phyloP scores from a whole-genome alignment of 1,140 invertebrate species.

The Drosophila navojoa region DNA sequence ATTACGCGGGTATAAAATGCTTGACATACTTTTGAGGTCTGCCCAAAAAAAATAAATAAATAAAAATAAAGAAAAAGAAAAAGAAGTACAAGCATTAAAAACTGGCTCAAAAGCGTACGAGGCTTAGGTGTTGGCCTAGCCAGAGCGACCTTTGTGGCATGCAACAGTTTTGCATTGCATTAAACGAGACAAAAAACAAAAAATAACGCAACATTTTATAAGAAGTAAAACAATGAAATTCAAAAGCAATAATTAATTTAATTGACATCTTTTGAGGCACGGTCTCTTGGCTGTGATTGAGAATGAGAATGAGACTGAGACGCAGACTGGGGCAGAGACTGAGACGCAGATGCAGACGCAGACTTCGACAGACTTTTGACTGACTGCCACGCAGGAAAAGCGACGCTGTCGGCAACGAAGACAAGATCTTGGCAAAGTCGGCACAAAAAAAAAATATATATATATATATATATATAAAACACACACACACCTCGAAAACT shows the following conservation, averaged over 20 bases:
- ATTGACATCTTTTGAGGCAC: conserved; percentile 80
- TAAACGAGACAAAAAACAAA: conserved; percentile 25
- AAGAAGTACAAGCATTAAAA: conserved; percentile 28
- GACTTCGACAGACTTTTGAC: conserved; percentile 51
- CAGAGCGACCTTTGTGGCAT: conserved; percentile 65
- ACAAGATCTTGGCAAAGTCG: conserved; percentile 63
- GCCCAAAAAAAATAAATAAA: conserved; percentile 42
- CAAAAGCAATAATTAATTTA: conserved; percentile 82
- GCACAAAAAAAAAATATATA: conserved; percentile 6
- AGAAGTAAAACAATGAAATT: conserved; percentile 52
- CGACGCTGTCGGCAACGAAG: conserved; percentile 45
- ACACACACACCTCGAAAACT: conserved; percentile 78
- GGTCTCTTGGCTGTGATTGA: conserved; percentile 48
- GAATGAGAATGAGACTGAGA: conserved; percentile 10
- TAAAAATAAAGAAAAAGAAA: neutral
- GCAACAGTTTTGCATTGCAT: conserved; percentile 79
- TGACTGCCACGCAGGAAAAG: conserved; percentile 80
- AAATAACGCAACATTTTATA: neutral
- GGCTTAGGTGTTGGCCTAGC: conserved; percentile 59
- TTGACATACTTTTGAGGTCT: conserved; percentile 74
- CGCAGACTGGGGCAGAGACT: conserved; percentile 45
- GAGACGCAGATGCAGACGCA: conserved; percentile 36
- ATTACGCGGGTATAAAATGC: conserved; percentile 78
- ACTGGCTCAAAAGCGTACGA: conserved; percentile 41
- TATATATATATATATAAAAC: neutral